Evolutionary conservation across 2,113 vertebrate genomes (phyloP), one percentile per base, ranked within the genome.

Genomic region (Barbus barbus): DNA sequence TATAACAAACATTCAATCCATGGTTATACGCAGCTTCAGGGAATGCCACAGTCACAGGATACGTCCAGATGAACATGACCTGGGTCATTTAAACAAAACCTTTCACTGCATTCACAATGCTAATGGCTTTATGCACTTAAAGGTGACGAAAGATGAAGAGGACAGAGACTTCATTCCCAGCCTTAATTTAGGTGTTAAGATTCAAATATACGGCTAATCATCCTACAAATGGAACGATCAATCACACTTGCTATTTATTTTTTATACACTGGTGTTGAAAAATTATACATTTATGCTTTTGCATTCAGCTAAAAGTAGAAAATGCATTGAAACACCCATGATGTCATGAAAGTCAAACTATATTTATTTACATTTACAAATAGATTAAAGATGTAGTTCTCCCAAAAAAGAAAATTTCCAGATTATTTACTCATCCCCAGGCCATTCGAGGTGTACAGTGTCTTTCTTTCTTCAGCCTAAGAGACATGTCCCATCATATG

Each of bases 41-140:
- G 18, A 60, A 75, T 48, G 51, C 24, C 63, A 86, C 75, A 83
- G 74, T 83, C 16, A 24, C 81, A 73, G 71, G 33, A 24, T 78
- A 51, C 38, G 65, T 79, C 79, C 77, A 65, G 24, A 36, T 22
- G 67, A 65, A 56, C 73, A 67, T 63, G 58, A n/a, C 56, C 63
- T 7, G 72, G 36, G 88, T 89, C 24, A 79, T 69, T 14, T 36
- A 87, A 78, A 87, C 84, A 33, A 79, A 69, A 31, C 22, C 26
- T 31, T 24, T 79, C 69, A 76, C 14, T 58, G 67, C 53, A n/a
- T 58, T 83, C 36, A 78, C 41, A 20, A 69, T 46, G 31, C 48
- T 69, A 28, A 44, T 33, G n/a, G 26, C 13, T 51, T 74, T 20
- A 9, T 14, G 36, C 16, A 56, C 18, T 38, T 18, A 9, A 22